Evolutionary conservation across 2,113 vertebrate genomes (phyloP), one percentile per base, ranked within the genome.

Genomic region (Lates calcarifer): DNA sequence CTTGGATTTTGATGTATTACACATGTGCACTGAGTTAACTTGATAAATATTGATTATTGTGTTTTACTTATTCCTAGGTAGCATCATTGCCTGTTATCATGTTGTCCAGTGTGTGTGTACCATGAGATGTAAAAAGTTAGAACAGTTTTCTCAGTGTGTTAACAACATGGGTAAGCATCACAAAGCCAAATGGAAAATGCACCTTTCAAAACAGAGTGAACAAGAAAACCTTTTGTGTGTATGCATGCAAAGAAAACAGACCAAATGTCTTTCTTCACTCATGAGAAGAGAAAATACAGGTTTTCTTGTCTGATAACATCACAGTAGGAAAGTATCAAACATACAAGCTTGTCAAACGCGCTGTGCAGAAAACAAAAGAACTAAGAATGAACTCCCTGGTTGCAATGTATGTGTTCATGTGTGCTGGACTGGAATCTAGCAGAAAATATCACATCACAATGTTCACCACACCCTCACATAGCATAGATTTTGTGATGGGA

Each of bases 301-400:
- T 56, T 60, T 56, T 39, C 6, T 37, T 12, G 6, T 11, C n/a
- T 55, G 74, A 67, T 68, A 9, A 39, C 28, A 35, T 67, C 65
- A 39, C 53, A 17, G 1, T n/a, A 43, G 22, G 14, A 22, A 29
- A 63, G 4, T 37, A 24, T 6, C 22, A 41, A 18, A 20, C 55
- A 81, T 74, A 60, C 15, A 60, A 4, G 29, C 13, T 15, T 3
- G 20, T 60, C 35, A 39, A 28, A 29, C 2, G 17, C 0, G 7
- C n/a, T 49, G 26, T 31, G 12, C 14, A 37, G 14, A 64, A 1
- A 28, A 66, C 18, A 22, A 5, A 71, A 20, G n/a, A 56, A 22
- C 6, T n/a, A 0, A n/a, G 41, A 29, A 51, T 2, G 0, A 20
- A 12, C 8, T 3, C 11, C 13, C 5, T 4, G 14, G 17, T 35